Evolutionary conservation across 1,140 invertebrate species (phyloP).

Genomic region (Forficula auricularia): DNA sequence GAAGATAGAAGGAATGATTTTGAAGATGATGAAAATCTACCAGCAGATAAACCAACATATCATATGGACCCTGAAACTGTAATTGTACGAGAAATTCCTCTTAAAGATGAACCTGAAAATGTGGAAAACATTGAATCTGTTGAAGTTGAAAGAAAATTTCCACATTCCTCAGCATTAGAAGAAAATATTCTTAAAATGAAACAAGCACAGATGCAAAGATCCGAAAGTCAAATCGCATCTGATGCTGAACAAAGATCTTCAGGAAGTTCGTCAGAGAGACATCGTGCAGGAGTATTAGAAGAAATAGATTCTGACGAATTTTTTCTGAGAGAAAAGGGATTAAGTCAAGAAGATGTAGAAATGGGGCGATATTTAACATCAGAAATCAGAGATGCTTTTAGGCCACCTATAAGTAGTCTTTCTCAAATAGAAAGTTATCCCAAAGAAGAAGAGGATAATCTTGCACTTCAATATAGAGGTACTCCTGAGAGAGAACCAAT

Average conservation of each 20-base stretch:
- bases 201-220: too few relatives aligned
- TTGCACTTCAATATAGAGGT: constrained; percentile 13
- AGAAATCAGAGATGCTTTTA: constrained; percentile 61
- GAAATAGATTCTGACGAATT: constrained; percentile 75
- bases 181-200: too few relatives aligned
- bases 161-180: too few relatives aligned
- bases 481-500: constrained; percentile 12
- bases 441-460: constrained; percentile 18
- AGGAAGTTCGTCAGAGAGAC: constrained; percentile 29
- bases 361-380: constrained; percentile 52
- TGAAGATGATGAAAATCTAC: constrained; percentile 23
- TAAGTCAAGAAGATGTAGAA: constrained; percentile 64
- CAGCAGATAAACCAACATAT: constrained; percentile 21
- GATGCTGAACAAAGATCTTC: constrained; percentile 30
- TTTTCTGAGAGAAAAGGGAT: constrained; percentile 57
- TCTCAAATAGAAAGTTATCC: constrained; percentile 32
- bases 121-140: constrained; percentile 16
- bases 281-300: constrained; percentile 46
- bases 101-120: constrained; percentile 18
- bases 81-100: constrained; percentile 20
- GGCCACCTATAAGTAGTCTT: constrained; percentile 41
- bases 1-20: constrained; percentile 13
- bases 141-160: too few relatives aligned
- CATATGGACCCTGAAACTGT: constrained; percentile 23
- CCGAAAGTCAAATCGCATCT: constrained; percentile 14